Evolutionary conservation across 1,140 invertebrate genomes (phyloP), one percentile per base, ranked within the genome.

Genomic region (Augochlora pura): DNA sequence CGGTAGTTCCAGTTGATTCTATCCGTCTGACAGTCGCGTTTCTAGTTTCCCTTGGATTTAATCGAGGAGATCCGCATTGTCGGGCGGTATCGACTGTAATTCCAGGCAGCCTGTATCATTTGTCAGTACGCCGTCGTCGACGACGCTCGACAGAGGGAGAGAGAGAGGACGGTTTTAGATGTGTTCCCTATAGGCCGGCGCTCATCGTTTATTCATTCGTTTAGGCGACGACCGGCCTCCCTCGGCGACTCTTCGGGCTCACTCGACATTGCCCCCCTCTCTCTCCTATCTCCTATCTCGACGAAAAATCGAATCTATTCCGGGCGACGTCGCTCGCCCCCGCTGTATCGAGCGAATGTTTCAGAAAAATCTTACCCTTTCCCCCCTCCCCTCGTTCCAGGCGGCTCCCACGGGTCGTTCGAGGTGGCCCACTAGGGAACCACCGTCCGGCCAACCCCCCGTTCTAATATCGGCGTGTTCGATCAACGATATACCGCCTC

Each of bases 41-140:
- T 32, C 32, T 46, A 46, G 8, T 46, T 9, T 52, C 49, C 0
- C 49, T 16, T 9, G 42, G 1, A 46, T 46, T 57, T 57, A 6
- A 68, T 77, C 78, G 79, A 81, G 77, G 80, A n/a, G n/a, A 83
- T 83, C 78, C 63, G 68, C 71, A 75, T 82, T 75, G 18, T 71
- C 52, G n/a, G 21, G 39, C 8, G n/a, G 72, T 57, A 54, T 81
- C 73, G 81, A 68, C 68, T n/a, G 57, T 72, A 77, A 77, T 77
- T 77, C 60, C 72, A 81, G 49, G 42, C 46, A n/a, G 66, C 39
- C 73, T 76, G 54, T 21, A 54, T 69, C 81, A 76, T 83, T 83
- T 83, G 72, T 81, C 81, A 83, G 25, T 25, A 52, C 49, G 52
- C 3, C 54, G 67, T 21, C 54, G 32, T 54, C 42, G 42, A 46